Evolutionary conservation across 2,888 invertebrate genomes (phyloP), one percentile per base, ranked within the genome.

Genomic region (Sarcophaga caerulescens): DNA sequence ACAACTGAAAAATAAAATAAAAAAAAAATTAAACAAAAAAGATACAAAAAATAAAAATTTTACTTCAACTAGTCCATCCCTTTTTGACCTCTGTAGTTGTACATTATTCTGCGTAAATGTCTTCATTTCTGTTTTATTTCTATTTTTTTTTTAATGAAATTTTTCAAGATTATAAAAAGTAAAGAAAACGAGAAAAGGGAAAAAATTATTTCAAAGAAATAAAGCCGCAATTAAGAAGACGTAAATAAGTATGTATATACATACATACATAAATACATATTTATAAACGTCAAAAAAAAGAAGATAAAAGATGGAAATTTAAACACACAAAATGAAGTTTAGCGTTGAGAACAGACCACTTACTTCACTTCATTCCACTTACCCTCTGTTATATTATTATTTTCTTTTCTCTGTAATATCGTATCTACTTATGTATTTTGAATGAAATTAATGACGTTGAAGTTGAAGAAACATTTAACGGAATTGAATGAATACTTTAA

Each of bases 211-310:
- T 80, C 81, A 85, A 82, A 84, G 81, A 73, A 78, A 66, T 68
- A 76, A 76, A 66, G 73, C 84, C 81, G 84, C 79, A 80, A 80
- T 87, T 79, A 77, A 84, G 71, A 74, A 75, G 60, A 79, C 81
- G 75, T 84, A 75, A 84, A 73, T 59, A 69, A 17, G n/a, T 21
- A 69, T 25, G 73, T 62, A 59, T 59, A 69, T 35, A 35, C 25
- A 76, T 59, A 69, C 44, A 68, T 12, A 78, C 35, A 35, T 21
- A 69, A 62, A 76, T 62, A 59, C 65, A 69, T 35, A 35, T 35
- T 35, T 35, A 35, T 35, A 80, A 59, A 74, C 68, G 78, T 21
- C 52, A 66, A 77, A 23, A 69, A n/a, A 47, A 23, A 3, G 52
- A 35, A 23, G 52, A 25, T n/a, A 23, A 52, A 35, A 52, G 63